Evolutionary conservation across 1,140 invertebrate species (phyloP), one percentile per base, ranked within the genome.

Genomic region (Myzus persicae): DNA sequence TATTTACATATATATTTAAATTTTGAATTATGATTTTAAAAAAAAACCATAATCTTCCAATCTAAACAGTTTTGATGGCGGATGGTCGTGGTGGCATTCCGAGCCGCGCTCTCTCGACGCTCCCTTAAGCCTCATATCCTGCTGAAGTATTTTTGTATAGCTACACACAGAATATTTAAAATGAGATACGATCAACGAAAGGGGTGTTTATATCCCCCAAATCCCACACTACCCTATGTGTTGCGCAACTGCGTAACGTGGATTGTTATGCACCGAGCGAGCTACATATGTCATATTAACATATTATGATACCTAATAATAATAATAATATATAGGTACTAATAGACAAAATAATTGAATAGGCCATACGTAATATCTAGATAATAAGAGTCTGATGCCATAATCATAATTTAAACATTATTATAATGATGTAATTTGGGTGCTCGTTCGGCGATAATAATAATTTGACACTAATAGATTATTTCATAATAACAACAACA

Each of bases 401-500:
- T 36, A 48, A 88, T 90, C 20, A 59, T 36, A 88, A 88, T 48
- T 48, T 31, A 18, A 59, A 67, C 38, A 67, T 90, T 90, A 67
- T 90, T 90, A 59, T 76, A 87, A 90, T 67, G 89, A 67, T 59
- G 89, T 59, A 90, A 90, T 90, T 90, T 31, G 36, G 24, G 88
- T 31, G 38, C 38, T 38, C 24, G 38, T 42, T 42, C 14, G 36
- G 59, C 2, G 59, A 67, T n/a, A 38, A 89, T 51, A 48, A 48
- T 38, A 24, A 54, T 87, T 87, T 38, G 54, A 90, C 38, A 90
- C 22, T 67, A 90, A 90, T 90, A 90, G 38, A 44, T 59, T 67
- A 14, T 90, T 90, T 90, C 89, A 90, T 42, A 90, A 90, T 67
- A 67, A 42, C 14, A 54, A 90, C 31, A 90, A 90, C 54, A 54